A percentile compares a stretch with the other conserved stretches of the same genome.
Conservation (phyloP, 2,113 vertebrate genomes). For the Garra rufa region DNA sequence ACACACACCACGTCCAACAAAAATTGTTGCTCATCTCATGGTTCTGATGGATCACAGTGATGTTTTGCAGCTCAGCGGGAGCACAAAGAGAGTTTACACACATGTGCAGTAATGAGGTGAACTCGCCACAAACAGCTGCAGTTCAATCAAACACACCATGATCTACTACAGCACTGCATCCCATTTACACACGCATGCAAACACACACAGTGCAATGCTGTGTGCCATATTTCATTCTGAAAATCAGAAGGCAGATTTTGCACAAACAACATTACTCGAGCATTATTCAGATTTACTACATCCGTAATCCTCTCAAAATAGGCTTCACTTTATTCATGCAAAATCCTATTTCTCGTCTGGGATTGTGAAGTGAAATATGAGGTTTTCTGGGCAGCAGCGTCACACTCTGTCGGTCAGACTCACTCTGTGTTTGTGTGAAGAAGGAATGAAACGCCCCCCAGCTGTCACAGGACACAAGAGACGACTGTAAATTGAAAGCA, state of each 20-base stretch:
- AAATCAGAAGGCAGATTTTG: neutral
- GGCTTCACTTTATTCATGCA: neutral
- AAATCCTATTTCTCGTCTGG: neutral
- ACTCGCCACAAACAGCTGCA: slow-evolving; percentile 1
- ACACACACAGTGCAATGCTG: neutral
- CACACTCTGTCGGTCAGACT: too few relatives aligned
- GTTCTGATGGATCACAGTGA: neutral
- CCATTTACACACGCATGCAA: neutral
- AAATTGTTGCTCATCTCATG: neutral
- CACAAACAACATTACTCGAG: neutral
- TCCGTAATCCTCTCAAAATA: neutral
- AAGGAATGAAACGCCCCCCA: too few relatives aligned
- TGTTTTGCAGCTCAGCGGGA: neutral
- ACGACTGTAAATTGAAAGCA: too few relatives aligned
- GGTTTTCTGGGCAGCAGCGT: too few relatives aligned
- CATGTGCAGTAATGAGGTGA: neutral
- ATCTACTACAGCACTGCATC: neutral
- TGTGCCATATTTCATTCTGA: neutral
- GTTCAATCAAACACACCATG: neutral
- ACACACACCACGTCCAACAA: neutral
- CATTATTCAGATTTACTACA: neutral
- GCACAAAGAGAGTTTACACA: neutral
- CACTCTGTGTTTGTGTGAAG: too few relatives aligned
- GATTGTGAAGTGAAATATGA: neutral
- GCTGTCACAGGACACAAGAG: too few relatives aligned